Evolutionary conservation across 2,888 invertebrate genomes (phyloP).

Genomic region (Synanthedon tipuliformis): DNA sequence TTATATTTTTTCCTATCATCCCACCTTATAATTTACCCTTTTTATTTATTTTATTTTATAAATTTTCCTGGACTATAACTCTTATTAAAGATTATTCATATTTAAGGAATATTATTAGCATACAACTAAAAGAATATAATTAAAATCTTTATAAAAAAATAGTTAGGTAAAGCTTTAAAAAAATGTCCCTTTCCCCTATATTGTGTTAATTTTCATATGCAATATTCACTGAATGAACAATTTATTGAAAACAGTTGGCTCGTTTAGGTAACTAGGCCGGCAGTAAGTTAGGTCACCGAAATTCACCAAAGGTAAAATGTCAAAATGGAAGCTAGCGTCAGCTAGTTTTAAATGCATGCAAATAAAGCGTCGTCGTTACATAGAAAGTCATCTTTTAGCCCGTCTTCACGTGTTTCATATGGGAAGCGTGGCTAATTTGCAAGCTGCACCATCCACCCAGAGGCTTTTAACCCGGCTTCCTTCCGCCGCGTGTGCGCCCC

Average conservation of each 20-base stretch:
- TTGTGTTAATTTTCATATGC: too few species aligned
- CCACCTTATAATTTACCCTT: too few species aligned
- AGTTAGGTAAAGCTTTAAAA: too few species aligned
- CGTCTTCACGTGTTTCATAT: conserved; percentile 42
- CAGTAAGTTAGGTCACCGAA: conserved; percentile 5
- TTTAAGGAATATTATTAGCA: too few species aligned
- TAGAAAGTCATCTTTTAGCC: conserved; percentile 50
- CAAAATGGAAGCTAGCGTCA: conserved; percentile 6
- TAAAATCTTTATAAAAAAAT: too few species aligned
- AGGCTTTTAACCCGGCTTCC: conserved; percentile 56
- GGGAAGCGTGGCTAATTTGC: conserved; percentile 56
- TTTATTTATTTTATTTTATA: too few species aligned
- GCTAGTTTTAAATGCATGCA: conserved; percentile 17
- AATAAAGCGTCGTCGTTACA: conserved; percentile 19
- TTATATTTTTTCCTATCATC: too few species aligned
- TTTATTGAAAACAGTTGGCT: too few species aligned
- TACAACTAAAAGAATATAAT: background rate
- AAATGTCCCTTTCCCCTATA: too few species aligned
- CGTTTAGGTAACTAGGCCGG: conserved; percentile 9
- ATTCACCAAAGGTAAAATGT: conserved; percentile 8
- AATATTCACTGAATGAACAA: too few species aligned
- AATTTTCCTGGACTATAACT: too few species aligned
- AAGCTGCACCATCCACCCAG: conserved; percentile 35
- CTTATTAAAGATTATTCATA: too few species aligned
- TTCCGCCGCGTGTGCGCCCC: conserved; percentile 51